Percentiles rank a stretch among this genome's conserved stretches.
phyloP scores from a whole-genome alignment of 2,888 invertebrate species.

The Minunthozetes semirufus region DNA sequence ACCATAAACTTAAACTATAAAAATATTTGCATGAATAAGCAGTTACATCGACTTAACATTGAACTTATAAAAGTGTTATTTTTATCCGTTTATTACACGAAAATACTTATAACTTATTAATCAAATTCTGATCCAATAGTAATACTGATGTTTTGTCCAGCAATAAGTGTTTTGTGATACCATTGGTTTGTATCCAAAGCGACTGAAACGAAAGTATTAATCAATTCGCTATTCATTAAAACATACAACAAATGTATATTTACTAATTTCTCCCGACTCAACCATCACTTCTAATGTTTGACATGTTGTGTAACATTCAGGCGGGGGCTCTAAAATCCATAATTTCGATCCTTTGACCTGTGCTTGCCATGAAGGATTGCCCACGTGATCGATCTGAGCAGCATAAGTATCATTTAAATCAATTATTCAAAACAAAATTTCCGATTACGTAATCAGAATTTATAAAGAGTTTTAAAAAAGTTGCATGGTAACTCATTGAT shows the following conservation, averaged over 20 bases:
- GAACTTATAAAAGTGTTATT: no score
- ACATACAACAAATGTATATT: no score
- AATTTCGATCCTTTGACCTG: constrained; percentile 77
- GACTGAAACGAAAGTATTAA: constrained; percentile 53
- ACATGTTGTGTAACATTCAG: constrained; percentile 75
- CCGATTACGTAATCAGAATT: no score
- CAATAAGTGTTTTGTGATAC: constrained; percentile 80
- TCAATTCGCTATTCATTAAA: no score
- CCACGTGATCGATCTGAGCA: constrained; percentile 87
- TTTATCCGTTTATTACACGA: no score
- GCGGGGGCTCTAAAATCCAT: constrained; percentile 75
- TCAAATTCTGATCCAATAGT: constrained; percentile 90
- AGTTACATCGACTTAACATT: no score
- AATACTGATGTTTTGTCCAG: constrained; percentile 69
- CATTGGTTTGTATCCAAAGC: constrained; percentile 80
- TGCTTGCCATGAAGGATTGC: constrained; percentile 87
- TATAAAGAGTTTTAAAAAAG: no score
- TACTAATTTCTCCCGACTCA: constrained; percentile 76
- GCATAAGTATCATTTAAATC: constrained; percentile 52
- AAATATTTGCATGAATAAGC: background rate
- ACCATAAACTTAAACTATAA: no score
- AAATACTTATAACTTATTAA: no score
- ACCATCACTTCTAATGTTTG: constrained; percentile 66
- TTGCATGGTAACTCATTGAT: no score
- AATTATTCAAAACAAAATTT: no score